These are phyloP conservation scores for Anisognathus igniventris DNA, from an alignment of 2,797 vertebrate species.

Conservation along the genomic window DNA sequence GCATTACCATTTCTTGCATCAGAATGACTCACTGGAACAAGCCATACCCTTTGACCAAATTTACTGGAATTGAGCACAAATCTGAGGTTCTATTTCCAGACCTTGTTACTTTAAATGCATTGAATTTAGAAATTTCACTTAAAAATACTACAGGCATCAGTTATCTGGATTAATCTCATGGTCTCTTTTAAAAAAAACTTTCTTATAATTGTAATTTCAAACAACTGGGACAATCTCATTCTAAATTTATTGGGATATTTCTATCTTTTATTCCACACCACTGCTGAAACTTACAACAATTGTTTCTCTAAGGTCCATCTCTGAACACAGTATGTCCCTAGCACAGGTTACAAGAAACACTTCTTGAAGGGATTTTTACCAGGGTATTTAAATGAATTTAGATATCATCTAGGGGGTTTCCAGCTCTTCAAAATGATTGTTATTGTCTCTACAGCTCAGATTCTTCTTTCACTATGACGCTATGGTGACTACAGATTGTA, in stretches of 20 bases:
- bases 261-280: background rate
- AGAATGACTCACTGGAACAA: background rate
- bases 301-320: background rate
- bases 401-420: background rate
- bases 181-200: background rate
- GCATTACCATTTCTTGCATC: background rate
- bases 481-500: background rate
- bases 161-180: background rate
- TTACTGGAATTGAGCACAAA: background rate
- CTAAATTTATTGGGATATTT: background rate
- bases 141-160: background rate
- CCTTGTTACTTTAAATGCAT: background rate
- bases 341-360: background rate
- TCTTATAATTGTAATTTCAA: background rate
- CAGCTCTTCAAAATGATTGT: background rate
- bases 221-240: background rate
- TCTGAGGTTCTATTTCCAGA: background rate
- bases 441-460: background rate
- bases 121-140: background rate
- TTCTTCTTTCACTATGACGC: background rate
- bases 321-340: background rate
- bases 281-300: fast-evolving
- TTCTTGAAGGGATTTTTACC: background rate
- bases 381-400: background rate
- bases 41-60: background rate